These are phyloP conservation scores for Piscicola geometra DNA, from an alignment of 2,888 invertebrate species.

Conservation along the genomic window DNA sequence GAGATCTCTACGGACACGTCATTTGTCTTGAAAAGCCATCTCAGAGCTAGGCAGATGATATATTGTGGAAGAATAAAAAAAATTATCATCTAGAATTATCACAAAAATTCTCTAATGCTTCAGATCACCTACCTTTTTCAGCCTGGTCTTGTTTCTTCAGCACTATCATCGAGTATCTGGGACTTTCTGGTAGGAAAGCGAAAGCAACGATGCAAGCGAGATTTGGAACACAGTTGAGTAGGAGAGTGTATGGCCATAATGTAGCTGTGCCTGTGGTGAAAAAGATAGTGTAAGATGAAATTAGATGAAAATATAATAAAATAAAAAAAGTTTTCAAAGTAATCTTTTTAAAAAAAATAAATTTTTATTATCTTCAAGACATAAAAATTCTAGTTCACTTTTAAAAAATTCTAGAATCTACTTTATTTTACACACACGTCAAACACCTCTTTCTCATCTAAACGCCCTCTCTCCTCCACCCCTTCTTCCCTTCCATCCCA, in stretches of 20 bases:
- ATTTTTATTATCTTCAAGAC: too few relatives aligned
- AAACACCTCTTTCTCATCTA: neutral
- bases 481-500: too few relatives aligned
- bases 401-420: too few relatives aligned
- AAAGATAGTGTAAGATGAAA: slow-evolving; percentile 65
- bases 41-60: too few relatives aligned
- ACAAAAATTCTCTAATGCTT: neutral
- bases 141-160: slow-evolving; percentile 91
- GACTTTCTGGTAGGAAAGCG: slow-evolving; percentile 90
- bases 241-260: slow-evolving; percentile 87
- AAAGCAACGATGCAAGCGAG: slow-evolving; percentile 81
- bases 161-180: slow-evolving; percentile 87
- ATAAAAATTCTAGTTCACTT: too few relatives aligned
- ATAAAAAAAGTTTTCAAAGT: too few relatives aligned
- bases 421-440: too few relatives aligned
- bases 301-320: slow-evolving; percentile 82
- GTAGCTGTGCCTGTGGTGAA: slow-evolving; percentile 81
- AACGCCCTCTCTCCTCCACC: slow-evolving; percentile 91
- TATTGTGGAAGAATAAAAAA: too few relatives aligned
- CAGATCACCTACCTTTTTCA: slow-evolving; percentile 65
- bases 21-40: neutral
- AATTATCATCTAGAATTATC: too few relatives aligned
- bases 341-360: too few relatives aligned
- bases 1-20: neutral
- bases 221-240: slow-evolving; percentile 83